Base-by-base conservation (phyloP, 2,888 invertebrate genomes). In the Acleris literana region DNA sequence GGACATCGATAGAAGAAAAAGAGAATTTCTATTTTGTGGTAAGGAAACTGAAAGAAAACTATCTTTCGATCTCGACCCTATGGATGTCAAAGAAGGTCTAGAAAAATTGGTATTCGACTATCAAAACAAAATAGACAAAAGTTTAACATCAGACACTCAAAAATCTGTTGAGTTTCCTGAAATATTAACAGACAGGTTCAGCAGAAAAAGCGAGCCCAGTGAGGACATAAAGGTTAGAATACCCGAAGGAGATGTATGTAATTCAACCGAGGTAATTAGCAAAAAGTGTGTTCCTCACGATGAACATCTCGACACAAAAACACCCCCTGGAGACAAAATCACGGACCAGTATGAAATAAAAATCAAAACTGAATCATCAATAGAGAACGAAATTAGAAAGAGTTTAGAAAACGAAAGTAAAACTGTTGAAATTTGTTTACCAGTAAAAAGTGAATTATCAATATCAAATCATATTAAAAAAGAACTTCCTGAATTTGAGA, bases 401-500 rank as follows among this genome's bases (percentile, higher is more conserved):
- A 78, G 77, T 68, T 67, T 81, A 68, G 78, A 77, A 49, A 75
- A 73, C 64, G 80, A 80, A 66, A 77, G 68, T 68, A 83, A 80
- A 72, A 69, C 75, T 46, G 70, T 68, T 33, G 69, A 74, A 54
- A 66, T 68, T 29, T 62, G 49, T 59, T 70, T 74, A 51, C 74
- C 74, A 60, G 64, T 68, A 25, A 79, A 79, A 64, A 76, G 67
- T 58, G 81, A 82, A 69, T 72, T 80, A 29, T 71, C 72, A 33
- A 74, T 76, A 25, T 78, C 76, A 64, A 85, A 79, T 63, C 75
- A 81, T 60, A 78, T 81, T 61, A 80, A 80, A 68, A 84, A 88
- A 75, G 87, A 87, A 71, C 73, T 82, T 60, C 70, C 78, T 39
- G 81, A 85, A 64, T 76, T 79, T 72, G 85, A 86, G 70, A 67